Base-by-base conservation (phyloP, 1,140 invertebrate species). In the Drosophila santomea region DNA sequence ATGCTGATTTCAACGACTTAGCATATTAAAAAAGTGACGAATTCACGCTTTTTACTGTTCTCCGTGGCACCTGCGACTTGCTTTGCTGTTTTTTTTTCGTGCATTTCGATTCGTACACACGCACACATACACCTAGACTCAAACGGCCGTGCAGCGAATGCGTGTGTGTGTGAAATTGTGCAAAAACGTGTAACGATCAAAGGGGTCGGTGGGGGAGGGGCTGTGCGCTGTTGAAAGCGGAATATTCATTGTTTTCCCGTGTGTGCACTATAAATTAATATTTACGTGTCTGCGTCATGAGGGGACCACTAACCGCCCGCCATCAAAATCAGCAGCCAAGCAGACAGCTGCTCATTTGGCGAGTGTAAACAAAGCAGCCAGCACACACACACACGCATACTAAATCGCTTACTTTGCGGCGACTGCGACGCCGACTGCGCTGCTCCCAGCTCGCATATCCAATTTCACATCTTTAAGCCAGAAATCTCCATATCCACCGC, bases 181-280 rank as follows among this genome's bases (percentile, higher is more conserved):
- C 83, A 88, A 89, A 89, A 88, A 82, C 74, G 47, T 88, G 83
- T 89, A 79, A 88, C 83, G 83, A 74, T 68, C 74, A 66, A 20
- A 50, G n/a, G 45, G 39, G 43, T 32, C 38, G 43, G 59, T 35
- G 55, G 39, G 14, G 43, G 28, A 35, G 35, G 43, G 36, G n/a
- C 11, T 39, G 38, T 11, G 14, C 55, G 58, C 25, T 81, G 73
- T 80, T 80, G 74, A 80, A 79, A 75, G 69, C 61, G 69, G 39
- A 51, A 51, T 28, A 62, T 68, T 56, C 54, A 58, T 72, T 72
- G 71, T 83, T 63, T 78, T 61, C 14, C n/a, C 17, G 41, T 51
- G 48, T 74, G 47, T 60, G 60, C 51, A 58, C 64, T 89, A 32
- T 35, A 86, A 86, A 86, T 86, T 76, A 76, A 89, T 89, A 86